Conservation (phyloP, 2,888 invertebrate species). For the Loripinus fragilis region DNA sequence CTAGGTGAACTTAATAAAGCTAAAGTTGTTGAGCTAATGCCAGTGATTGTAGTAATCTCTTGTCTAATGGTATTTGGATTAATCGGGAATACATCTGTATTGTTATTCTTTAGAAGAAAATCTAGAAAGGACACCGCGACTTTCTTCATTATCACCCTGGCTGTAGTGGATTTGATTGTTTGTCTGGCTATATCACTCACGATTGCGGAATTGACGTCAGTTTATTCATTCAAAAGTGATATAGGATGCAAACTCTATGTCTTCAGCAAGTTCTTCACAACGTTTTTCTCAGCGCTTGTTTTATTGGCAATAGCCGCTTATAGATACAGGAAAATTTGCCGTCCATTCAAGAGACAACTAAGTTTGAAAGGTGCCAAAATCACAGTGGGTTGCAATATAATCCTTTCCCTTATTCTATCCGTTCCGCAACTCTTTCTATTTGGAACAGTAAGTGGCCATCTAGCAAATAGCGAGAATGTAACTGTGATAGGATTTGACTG, state of each 20-base stretch:
- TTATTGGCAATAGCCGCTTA: background rate
- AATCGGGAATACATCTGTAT: background rate
- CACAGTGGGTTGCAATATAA: background rate
- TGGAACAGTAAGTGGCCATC: background rate
- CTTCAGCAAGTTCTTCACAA: background rate
- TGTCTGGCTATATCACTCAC: constrained; percentile 8
- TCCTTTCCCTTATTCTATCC: background rate
- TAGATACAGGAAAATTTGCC: constrained; percentile 13
- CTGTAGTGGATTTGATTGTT: background rate
- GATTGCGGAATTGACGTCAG: background rate
- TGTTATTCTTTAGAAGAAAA: constrained; percentile 10
- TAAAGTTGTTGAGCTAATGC: constrained; percentile 1
- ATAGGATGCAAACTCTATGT: background rate
- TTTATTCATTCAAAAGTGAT: background rate
- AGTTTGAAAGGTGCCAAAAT: constrained; percentile 11
- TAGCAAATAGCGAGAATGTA: background rate
- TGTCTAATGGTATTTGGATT: constrained; percentile 11
- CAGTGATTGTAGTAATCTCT: background rate
- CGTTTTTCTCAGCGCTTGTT: background rate
- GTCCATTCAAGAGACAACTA: constrained; percentile 7
- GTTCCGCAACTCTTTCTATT: background rate
- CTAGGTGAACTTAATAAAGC: background rate
- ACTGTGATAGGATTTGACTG: constrained; percentile 5
- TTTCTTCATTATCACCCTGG: constrained; percentile 6
- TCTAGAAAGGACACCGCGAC: background rate